Conservation (phyloP, 2,113 vertebrate genomes). For the Archilochus colubris region DNA sequence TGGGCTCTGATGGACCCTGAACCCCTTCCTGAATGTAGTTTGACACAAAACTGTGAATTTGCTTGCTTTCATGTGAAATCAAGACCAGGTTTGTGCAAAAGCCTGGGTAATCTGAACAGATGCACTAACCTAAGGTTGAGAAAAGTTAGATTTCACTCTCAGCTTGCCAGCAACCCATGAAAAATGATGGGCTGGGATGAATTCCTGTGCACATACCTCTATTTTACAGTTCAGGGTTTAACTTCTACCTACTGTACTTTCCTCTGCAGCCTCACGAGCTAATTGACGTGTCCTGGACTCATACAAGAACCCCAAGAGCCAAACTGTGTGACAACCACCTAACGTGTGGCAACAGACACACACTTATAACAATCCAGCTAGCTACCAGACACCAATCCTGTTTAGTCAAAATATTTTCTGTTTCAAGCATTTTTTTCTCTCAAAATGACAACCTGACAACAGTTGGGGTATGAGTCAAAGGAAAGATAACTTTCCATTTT, state of each 20-base stretch:
- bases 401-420: constrained; percentile 70
- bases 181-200: background rate
- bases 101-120: background rate
- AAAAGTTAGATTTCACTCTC: background rate
- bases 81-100: background rate
- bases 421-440: constrained; percentile 67
- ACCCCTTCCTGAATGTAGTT: background rate
- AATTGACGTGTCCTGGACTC: background rate
- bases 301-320: background rate
- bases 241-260: background rate
- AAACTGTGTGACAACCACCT: background rate
- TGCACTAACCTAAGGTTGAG: background rate
- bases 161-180: background rate
- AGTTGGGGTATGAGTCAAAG: constrained; percentile 68
- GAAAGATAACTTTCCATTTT: constrained; percentile 74
- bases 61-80: background rate
- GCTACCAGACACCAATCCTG: background rate
- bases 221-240: background rate
- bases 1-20: background rate
- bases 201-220: background rate
- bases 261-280: background rate
- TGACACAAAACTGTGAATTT: background rate
- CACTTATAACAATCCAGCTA: background rate
- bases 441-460: constrained; percentile 62
- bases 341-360: background rate